Evolutionary conservation across 2,888 invertebrate species (phyloP).

Genomic region (Helicoverpa assulta): DNA sequence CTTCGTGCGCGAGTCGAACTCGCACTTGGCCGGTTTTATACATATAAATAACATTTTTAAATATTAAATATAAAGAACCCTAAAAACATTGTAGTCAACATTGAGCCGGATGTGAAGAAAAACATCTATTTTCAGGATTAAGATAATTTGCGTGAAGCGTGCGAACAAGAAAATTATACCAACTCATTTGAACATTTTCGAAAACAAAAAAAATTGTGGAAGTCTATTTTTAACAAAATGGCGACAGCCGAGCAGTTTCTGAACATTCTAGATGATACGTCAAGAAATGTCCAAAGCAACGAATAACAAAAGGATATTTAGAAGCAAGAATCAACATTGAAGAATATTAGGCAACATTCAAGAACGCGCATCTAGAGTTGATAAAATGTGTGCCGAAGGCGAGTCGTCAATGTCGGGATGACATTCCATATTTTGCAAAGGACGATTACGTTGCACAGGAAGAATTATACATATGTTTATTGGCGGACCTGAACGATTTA

Average conservation of each 20-base stretch:
- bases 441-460: conserved; percentile 2
- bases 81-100: too few relatives aligned
- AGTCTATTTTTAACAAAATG: too few relatives aligned
- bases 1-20: too few relatives aligned
- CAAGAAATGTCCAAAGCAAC: neutral
- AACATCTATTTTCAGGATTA: neutral
- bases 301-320: conserved; percentile 14
- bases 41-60: too few relatives aligned
- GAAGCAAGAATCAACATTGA: conserved; percentile 10
- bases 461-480: conserved; percentile 2
- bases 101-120: conserved; percentile 1
- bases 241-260: too few relatives aligned
- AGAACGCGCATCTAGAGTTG: conserved; percentile 6
- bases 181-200: neutral
- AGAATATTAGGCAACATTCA: conserved; percentile 15
- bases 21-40: too few relatives aligned
- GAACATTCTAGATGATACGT: too few relatives aligned
- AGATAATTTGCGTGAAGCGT: neutral
- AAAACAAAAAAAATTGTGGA: too few relatives aligned
- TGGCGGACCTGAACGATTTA: conserved; percentile 1
- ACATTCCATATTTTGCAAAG: neutral
- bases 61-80: too few relatives aligned
- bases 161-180: conserved; percentile 5
- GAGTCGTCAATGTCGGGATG: conserved; percentile 5
- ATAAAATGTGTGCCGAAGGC: conserved; percentile 7